Evolutionary conservation across 2,888 invertebrate genomes (phyloP).

Genomic region (Polydrusus tereticollis): DNA sequence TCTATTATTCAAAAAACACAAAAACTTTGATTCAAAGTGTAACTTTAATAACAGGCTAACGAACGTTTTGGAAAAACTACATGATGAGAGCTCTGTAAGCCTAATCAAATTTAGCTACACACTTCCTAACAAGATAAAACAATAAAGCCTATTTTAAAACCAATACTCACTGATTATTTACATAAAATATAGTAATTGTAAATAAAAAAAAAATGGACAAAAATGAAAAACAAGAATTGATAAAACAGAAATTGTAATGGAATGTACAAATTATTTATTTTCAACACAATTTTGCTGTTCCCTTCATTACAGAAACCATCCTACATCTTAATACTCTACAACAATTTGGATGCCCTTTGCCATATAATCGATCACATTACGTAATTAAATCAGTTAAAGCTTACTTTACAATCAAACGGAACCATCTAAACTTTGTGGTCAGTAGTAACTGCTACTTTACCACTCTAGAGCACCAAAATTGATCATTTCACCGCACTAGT

Average conservation of each 20-base stretch:
- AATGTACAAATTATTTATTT: conserved; percentile 84
- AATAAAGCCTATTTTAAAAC: conserved; percentile 32
- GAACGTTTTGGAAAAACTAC: conserved; percentile 31
- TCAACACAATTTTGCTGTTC: conserved; percentile 73
- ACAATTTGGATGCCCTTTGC: conserved; percentile 50
- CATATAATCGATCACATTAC: conserved; percentile 3
- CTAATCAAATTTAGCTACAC: conserved; percentile 26
- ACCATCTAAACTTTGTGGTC: background rate
- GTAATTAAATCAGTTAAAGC: background rate
- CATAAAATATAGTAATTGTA: conserved; percentile 18
- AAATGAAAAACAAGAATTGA: conserved; percentile 68
- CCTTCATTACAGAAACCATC: conserved; percentile 68
- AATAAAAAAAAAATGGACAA: conserved; percentile 51
- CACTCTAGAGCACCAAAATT: too few relatives aligned
- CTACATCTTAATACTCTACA: conserved; percentile 59
- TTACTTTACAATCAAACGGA: conserved; percentile 18
- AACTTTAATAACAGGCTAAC: conserved; percentile 25
- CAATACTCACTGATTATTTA: conserved; percentile 34
- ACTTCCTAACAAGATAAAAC: conserved; percentile 24
- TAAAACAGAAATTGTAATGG: conserved; percentile 76
- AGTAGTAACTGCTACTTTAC: too few relatives aligned
- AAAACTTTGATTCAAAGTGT: conserved; percentile 20
- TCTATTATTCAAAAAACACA: conserved; percentile 19
- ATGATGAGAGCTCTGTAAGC: conserved; percentile 19
- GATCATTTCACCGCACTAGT: too few relatives aligned